Conservation (phyloP, 2,113 vertebrate genomes). For the Oxyruncus cristatus region DNA sequence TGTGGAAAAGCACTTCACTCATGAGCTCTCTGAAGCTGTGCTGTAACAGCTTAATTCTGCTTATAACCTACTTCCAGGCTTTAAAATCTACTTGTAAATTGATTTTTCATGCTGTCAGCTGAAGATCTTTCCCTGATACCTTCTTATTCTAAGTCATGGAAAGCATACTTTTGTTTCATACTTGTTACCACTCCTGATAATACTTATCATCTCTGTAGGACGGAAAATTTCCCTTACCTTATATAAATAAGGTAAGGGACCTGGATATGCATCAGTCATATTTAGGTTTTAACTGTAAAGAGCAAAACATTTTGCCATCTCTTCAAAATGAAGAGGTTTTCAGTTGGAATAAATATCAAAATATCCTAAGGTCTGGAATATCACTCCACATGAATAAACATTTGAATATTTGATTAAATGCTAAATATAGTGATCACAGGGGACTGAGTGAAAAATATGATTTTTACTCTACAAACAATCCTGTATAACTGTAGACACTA, state of each 20-base stretch:
- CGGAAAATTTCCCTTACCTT: background rate
- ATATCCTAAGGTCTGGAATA: background rate
- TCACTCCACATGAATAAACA: background rate
- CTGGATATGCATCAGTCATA: background rate
- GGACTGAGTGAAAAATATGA: background rate
- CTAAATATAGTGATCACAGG: background rate
- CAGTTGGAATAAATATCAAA: background rate
- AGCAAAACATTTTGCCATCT: background rate
- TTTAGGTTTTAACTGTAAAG: background rate
- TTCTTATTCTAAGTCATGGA: background rate
- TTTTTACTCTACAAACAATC: background rate
- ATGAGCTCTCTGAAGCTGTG: background rate
- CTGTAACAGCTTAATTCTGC: background rate
- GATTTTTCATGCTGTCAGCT: background rate
- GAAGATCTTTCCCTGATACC: background rate
- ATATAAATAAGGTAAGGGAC: background rate
- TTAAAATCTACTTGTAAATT: conserved; percentile 32
- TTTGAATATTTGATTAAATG: background rate
- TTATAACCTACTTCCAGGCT: background rate
- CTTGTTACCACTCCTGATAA: background rate
- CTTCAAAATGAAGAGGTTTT: background rate
- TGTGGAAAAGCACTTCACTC: background rate
- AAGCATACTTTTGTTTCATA: background rate
- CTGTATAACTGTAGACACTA: background rate
- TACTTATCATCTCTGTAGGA: background rate